Percentiles rank a stretch among this genome's conserved stretches.
phyloP scores from a whole-genome alignment of 2,888 invertebrate species.

The Leucophenga montana region DNA sequence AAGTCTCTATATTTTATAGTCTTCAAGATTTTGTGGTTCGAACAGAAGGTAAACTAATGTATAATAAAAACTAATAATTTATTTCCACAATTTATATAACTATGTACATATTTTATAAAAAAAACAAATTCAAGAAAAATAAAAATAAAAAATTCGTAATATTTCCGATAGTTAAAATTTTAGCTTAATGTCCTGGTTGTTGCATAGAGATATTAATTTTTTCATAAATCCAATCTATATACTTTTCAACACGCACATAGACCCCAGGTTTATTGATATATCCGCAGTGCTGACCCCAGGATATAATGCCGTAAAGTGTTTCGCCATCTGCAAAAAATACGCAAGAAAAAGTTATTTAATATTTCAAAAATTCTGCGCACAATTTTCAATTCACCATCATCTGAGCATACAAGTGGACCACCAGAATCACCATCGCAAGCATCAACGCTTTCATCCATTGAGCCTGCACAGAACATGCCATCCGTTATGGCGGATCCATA shows the following conservation, averaged over 20 bases:
- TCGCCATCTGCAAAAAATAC: constrained; percentile 75
- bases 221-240: constrained; percentile 80
- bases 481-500: constrained; percentile 80
- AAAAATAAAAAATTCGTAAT: neutral
- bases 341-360: neutral
- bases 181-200: neutral
- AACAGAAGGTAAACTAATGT: too few species aligned
- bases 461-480: constrained; percentile 88
- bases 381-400: constrained; percentile 74
- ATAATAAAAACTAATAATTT: too few species aligned
- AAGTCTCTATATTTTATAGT: too few species aligned
- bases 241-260: constrained; percentile 79
- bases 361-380: neutral
- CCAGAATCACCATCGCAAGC: constrained; percentile 90
- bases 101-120: neutral
- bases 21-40: too few species aligned
- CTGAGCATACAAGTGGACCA: constrained; percentile 84
- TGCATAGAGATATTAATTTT: constrained; percentile 72
- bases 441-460: constrained; percentile 82
- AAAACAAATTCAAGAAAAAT: neutral
- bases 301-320: constrained; percentile 81
- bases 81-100: too few species aligned
- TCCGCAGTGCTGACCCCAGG: constrained; percentile 86
- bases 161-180: neutral
- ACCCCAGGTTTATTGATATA: constrained; percentile 83